Conservation (phyloP, 2,113 vertebrate genomes). For the Dicaeum eximium region DNA sequence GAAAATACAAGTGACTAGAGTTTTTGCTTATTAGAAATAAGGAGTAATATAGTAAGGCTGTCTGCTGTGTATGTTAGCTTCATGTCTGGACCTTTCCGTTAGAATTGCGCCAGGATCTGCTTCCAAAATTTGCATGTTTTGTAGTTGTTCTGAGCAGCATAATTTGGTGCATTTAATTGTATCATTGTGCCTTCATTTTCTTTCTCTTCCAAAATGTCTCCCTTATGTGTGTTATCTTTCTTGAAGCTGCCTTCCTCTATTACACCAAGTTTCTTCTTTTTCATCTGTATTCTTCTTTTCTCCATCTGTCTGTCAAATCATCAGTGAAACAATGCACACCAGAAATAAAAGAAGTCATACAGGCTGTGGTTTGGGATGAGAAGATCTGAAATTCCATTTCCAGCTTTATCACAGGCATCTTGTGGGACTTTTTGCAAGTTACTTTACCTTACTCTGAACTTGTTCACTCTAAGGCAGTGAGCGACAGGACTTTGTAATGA, state of each 20-base stretch:
- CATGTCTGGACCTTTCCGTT: not conserved
- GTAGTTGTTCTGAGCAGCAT: not conserved
- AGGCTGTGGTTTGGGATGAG: not conserved
- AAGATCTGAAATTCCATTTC: conserved; percentile 1
- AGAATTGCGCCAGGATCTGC: not conserved
- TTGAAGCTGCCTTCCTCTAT: not conserved
- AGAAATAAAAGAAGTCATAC: not conserved
- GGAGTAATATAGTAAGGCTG: not conserved
- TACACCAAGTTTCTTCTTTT: not conserved
- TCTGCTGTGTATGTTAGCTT: not conserved
- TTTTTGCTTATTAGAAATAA: not conserved
- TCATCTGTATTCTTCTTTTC: not conserved
- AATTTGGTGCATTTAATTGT: not conserved
- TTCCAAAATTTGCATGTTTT: not conserved
- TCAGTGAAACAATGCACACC: not conserved
- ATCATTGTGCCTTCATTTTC: not conserved
- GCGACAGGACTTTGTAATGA: not conserved
- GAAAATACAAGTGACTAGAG: not conserved
- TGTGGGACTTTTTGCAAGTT: not conserved
- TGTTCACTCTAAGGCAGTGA: not conserved
- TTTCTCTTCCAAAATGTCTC: not conserved
- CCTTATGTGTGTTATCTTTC: not conserved
- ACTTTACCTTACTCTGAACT: not conserved
- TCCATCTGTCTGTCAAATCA: not conserved
- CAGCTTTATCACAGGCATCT: not conserved